Conservation (phyloP, 2,113 vertebrate genomes). For the Recurvirostra avosetta region DNA sequence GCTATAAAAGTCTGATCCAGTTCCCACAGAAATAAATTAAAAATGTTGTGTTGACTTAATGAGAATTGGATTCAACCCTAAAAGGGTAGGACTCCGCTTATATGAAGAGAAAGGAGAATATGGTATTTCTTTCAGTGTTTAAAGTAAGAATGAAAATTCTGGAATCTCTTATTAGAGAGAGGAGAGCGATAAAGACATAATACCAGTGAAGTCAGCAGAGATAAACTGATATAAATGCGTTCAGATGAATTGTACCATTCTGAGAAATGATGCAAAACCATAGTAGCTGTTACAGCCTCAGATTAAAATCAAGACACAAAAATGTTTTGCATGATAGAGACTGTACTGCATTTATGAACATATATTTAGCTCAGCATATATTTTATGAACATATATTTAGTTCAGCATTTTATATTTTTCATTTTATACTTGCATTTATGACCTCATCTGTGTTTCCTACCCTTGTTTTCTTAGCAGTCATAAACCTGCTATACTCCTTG, state of each 20-base stretch:
- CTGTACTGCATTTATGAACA: background rate
- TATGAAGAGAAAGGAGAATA: background rate
- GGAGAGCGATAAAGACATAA: background rate
- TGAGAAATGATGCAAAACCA: background rate
- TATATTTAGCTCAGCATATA: background rate
- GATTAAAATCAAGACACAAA: constrained; percentile 5
- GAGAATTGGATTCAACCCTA: background rate
- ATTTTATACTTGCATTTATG: background rate
- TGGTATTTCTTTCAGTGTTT: background rate
- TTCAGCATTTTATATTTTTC: background rate
- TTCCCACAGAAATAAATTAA: background rate
- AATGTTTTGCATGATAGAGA: background rate
- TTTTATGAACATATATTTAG: background rate
- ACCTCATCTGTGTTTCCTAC: background rate
- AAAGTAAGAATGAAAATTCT: background rate
- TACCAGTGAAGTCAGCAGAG: background rate
- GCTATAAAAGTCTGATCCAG: background rate
- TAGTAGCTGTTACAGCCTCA: background rate
- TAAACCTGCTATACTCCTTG: background rate
- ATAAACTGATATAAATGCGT: background rate
- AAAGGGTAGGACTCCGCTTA: background rate
- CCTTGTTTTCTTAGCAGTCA: background rate
- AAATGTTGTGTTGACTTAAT: background rate
- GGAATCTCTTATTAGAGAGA: background rate
- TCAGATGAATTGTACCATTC: background rate